Base-by-base conservation (phyloP, 2,888 invertebrate genomes). In the Pyrgus malvae region DNA sequence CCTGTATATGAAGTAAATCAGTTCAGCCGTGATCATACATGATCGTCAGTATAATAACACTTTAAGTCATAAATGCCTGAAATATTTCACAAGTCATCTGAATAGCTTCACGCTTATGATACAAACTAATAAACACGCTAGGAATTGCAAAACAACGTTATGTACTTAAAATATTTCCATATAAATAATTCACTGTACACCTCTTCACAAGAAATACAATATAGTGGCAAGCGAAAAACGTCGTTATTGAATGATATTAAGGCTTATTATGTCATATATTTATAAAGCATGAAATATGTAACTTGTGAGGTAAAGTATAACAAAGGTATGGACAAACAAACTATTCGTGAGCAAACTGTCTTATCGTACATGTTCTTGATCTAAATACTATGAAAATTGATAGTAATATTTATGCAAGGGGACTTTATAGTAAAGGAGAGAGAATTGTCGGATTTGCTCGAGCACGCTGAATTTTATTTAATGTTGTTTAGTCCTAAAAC, bases 361-460 rank as follows among this genome's bases (percentile, higher is more conserved):
- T 35, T 42, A 50, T 50, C 50, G 40, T 35, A 59, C 57, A 37
- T 51, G 57, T 17, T 59, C 59, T 59, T 59, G 59, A 57, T 59
- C 59, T 57, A 57, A 46, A 59, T 59, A 50, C 21, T 38, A 23
- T 53, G 53, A 21, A 44, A 51, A 45, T 45, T 50, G 42, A 40
- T 27, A 35, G n/a, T 38, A 38, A 29, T 44, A 44, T 44, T 44
- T 27, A n/a, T 29, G 27, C 17, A 19, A 25, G 42, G 11, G 17
- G 16, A n/a, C n/a, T n/a, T n/a, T n/a, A n/a, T n/a, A n/a, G n/a
- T n/a, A n/a, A n/a, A n/a, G n/a, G n/a, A n/a, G n/a, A n/a, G n/a
- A n/a, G n/a, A n/a, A n/a, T n/a, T n/a, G n/a, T n/a, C n/a, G n/a
- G n/a, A n/a, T n/a, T n/a, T n/a, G n/a, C n/a, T n/a, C n/a, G n/a